Evolutionary conservation across 2,113 vertebrate genomes (phyloP).

Genomic region (Terrapene triunguis): DNA sequence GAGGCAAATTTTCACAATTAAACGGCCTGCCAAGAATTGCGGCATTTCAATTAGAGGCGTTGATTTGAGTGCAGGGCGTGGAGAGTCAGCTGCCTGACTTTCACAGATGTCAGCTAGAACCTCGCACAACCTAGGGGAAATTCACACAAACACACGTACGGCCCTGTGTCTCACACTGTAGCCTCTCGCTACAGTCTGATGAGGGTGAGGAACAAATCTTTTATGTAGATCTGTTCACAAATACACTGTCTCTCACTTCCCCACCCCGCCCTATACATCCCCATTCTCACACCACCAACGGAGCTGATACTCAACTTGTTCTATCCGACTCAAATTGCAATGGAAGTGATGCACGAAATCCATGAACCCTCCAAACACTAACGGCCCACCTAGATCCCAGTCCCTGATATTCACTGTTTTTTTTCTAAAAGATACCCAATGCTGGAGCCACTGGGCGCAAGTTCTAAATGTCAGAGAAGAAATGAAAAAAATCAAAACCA

Average conservation of each 20-base stretch:
- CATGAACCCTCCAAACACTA: neutral
- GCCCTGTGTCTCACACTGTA: too few species aligned
- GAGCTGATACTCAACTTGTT: accelerated
- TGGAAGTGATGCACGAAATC: neutral
- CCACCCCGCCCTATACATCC: neutral
- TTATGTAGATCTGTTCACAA: neutral
- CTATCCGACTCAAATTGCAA: accelerated
- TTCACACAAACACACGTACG: neutral
- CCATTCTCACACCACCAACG: neutral
- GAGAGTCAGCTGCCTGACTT: constrained; percentile 40
- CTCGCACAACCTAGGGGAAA: neutral
- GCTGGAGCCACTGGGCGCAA: neutral
- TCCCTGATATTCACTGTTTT: neutral
- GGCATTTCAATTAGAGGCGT: constrained; percentile 57
- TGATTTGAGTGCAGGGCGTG: constrained; percentile 4
- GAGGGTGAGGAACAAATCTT: neutral
- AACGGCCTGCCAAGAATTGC: constrained; percentile 59
- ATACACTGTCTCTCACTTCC: neutral
- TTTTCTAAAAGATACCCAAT: neutral
- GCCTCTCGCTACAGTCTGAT: too few species aligned
- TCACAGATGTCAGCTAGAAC: neutral
- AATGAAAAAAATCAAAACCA: neutral
- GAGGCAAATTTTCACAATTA: constrained; percentile 63
- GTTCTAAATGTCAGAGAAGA: neutral
- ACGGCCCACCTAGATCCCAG: neutral